Percentiles rank a stretch among this genome's conserved stretches.
phyloP scores from a whole-genome alignment of 2,888 invertebrate genomes.

The Caenorhabditis sulstoni region DNA sequence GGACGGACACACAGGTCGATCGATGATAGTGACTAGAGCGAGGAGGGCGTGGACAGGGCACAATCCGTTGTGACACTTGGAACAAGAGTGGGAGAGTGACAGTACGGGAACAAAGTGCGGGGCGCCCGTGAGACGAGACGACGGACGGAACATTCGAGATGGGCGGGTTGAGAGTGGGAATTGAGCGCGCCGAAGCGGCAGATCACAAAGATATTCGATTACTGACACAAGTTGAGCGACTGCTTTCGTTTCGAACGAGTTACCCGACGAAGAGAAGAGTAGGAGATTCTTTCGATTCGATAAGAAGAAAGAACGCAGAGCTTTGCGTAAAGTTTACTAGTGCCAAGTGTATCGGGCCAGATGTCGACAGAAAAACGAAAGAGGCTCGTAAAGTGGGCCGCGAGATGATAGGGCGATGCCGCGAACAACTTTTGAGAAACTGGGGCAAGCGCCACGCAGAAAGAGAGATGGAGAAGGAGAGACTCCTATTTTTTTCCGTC shows the following conservation, averaged over 20 bases:
- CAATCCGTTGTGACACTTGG: conserved; percentile 27
- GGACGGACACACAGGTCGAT: conserved; percentile 26
- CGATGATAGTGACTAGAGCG: conserved; percentile 29
- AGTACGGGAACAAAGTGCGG: conserved; percentile 22
- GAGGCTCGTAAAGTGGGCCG: conserved; percentile 10
- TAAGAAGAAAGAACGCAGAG: background rate
- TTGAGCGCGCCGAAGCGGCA: conserved; percentile 5
- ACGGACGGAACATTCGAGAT: conserved; percentile 10
- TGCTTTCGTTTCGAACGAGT: background rate
- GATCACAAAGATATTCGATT: conserved; percentile 27
- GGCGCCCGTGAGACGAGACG: background rate
- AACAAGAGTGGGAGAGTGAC: conserved; percentile 34
- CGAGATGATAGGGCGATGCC: conserved; percentile 45
- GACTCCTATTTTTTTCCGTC: conserved; percentile 19
- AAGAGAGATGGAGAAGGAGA: conserved; percentile 40
- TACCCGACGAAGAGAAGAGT: background rate
- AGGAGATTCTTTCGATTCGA: background rate
- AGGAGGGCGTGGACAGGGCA: conserved; percentile 31
- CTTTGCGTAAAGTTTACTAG: background rate
- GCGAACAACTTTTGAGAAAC: conserved; percentile 51
- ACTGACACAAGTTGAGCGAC: conserved; percentile 2
- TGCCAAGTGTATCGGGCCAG: conserved; percentile 12
- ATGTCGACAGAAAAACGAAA: conserved; percentile 18
- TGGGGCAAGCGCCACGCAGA: conserved; percentile 23
- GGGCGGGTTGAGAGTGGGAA: background rate